Evolutionary conservation across 2,113 vertebrate species (phyloP).

Genomic region (Colinus virginianus): DNA sequence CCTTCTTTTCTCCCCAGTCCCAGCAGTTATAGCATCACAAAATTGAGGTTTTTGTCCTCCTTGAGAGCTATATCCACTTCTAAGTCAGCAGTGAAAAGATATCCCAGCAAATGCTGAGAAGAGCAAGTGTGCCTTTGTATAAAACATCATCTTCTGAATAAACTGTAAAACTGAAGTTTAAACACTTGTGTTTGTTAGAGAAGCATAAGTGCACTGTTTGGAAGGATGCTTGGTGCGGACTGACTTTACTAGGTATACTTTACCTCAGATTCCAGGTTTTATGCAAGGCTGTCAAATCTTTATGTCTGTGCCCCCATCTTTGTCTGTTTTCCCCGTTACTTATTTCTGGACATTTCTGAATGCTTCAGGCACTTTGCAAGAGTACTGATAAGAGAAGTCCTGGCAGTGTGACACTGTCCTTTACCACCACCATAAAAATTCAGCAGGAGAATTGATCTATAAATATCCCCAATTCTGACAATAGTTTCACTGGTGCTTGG

Average conservation of each 20-base stretch:
- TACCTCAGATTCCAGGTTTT: background rate
- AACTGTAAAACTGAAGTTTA: background rate
- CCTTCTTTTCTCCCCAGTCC: background rate
- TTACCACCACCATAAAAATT: background rate
- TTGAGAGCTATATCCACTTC: background rate
- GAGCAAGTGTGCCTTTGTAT: background rate
- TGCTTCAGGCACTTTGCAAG: background rate
- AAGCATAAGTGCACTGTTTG: background rate
- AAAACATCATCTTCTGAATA: background rate
- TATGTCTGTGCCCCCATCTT: background rate
- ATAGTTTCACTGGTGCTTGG: background rate
- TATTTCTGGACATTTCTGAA: background rate
- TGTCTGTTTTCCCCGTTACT: background rate
- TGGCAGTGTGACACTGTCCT: background rate
- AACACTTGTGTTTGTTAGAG: background rate
- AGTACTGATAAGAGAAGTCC: background rate
- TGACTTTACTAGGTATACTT: background rate
- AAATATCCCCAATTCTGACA: background rate
- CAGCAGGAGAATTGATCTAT: background rate
- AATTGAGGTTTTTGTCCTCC: background rate
- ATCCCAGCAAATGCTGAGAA: background rate
- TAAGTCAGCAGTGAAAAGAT: background rate
- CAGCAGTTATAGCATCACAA: background rate
- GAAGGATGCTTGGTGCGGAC: fast-evolving
- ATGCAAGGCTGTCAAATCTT: background rate